Base-by-base conservation (phyloP, 2,113 vertebrate genomes). In the Paramisgurnus dabryanus region DNA sequence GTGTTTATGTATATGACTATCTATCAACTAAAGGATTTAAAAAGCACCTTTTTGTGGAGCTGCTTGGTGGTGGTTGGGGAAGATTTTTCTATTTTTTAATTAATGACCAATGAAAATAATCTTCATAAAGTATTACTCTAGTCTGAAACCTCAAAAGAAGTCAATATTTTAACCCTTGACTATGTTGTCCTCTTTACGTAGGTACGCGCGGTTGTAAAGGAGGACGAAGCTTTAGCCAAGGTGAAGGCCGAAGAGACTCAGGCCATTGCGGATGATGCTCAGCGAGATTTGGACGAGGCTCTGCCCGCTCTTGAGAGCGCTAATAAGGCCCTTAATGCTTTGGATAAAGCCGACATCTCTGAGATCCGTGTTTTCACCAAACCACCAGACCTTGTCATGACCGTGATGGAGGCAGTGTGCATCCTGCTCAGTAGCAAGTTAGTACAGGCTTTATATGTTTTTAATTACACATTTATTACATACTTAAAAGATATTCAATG, bases 301-400 rank as follows among this genome's bases (percentile, higher is more conserved):
- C 84, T 97, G 5, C 93, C 94, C 0, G 94, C 93, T 15, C 88
- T 96, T 7, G 93, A 96, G 0, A 86, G 90, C 7, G 93, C 94
- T 80, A 95, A 93, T 72, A 94, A 87, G 83, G 93, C 94, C 0
- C 90, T 96, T 61, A 92, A 91, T 45, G 91, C 95, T n/a, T 90
- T 97, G 63, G 91, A 96, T 86, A 97, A 94, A 86, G 93, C 93
- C 2, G 94, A 95, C 83, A 96, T 97, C 80, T 94, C 95, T 47
- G 95, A 96, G 91, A 93, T 96, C 68, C 90, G 95, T 76, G 94
- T 94, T 77, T 95, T 97, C 85, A 93, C 93, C 78, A 96, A 95
- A 75, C 94, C 94, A 5, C 94, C 94, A 7, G 93, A 95, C 83
- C 13, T 95, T 53, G 93, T 95, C 85, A 95, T 93, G 94, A 95